These are phyloP conservation scores for Meganola albula DNA, from an alignment of 2,888 invertebrate genomes.

Conservation along the genomic window DNA sequence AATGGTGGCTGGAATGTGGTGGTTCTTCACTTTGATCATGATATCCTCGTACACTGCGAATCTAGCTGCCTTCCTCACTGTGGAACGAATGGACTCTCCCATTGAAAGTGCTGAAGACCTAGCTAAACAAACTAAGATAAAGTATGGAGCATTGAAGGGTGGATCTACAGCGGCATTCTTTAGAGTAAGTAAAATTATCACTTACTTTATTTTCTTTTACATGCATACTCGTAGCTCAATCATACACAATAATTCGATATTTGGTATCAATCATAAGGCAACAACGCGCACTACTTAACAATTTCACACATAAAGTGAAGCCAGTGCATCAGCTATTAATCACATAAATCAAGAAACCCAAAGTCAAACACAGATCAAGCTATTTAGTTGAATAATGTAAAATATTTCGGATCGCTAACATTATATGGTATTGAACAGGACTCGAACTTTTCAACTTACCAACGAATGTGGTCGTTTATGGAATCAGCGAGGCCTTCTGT, in stretches of 20 bases:
- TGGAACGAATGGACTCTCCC: slow-evolving; percentile 94
- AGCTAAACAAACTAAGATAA: slow-evolving; percentile 97
- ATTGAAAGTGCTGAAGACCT: slow-evolving; percentile 97
- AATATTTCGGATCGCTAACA: too few species aligned
- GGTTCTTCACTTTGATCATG: slow-evolving; percentile 97
- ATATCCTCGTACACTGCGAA: slow-evolving; percentile 98
- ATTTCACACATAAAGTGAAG: too few species aligned
- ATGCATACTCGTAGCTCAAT: too few species aligned
- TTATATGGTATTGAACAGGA: slow-evolving; percentile 81
- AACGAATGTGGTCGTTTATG: slow-evolving; percentile 98
- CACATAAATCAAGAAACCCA: too few species aligned
- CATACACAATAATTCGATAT: too few species aligned
- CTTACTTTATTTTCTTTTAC: too few species aligned
- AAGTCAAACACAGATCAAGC: too few species aligned
- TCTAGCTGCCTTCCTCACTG: slow-evolving; percentile 94
- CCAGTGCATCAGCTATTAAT: too few species aligned
- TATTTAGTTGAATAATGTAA: too few species aligned
- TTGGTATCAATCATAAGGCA: too few species aligned
- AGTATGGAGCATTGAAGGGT: slow-evolving; percentile 95
- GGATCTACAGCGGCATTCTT: slow-evolving; percentile 98
- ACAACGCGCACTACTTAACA: too few species aligned
- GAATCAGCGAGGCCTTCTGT: slow-evolving; percentile 91
- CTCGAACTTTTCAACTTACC: slow-evolving; percentile 95
- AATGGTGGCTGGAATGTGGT: slow-evolving; percentile 95
- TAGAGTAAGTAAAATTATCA: slow-evolving; percentile 81